Conservation (phyloP, 2,888 invertebrate genomes). For the Neoaliturus tenellus region DNA sequence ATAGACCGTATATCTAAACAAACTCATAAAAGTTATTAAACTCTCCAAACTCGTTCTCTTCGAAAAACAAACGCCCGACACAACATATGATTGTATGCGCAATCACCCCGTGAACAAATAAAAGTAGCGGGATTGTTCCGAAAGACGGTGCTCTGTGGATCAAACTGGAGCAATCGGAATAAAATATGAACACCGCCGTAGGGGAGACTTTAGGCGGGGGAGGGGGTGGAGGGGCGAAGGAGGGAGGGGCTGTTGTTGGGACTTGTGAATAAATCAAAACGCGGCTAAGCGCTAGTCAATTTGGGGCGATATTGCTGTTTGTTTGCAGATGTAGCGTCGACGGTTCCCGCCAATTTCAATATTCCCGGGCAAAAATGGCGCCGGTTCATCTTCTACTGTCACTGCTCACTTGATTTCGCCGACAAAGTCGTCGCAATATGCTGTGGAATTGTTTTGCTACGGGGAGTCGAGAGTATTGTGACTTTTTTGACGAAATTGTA, state of each 20-base stretch:
- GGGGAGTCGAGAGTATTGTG: neutral
- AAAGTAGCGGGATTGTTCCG: conserved; percentile 28
- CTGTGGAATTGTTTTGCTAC: neutral
- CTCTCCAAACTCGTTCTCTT: neutral
- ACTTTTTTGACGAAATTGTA: too few species aligned
- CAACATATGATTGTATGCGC: conserved; percentile 24
- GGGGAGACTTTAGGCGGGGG: neutral
- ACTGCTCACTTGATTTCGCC: neutral
- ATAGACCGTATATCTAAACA: too few species aligned
- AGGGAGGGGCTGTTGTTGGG: conserved; percentile 15
- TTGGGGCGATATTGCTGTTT: conserved; percentile 50
- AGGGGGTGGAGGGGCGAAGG: neutral
- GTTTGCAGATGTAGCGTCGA: conserved; percentile 46
- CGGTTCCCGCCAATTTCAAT: conserved; percentile 42
- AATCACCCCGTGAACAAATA: conserved; percentile 28
- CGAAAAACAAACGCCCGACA: neutral
- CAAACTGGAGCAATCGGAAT: conserved; percentile 47
- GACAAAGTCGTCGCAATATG: neutral
- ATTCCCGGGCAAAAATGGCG: conserved; percentile 49
- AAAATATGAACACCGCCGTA: conserved; percentile 43
- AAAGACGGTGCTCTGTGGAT: conserved; percentile 19
- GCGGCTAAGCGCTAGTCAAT: conserved; percentile 49
- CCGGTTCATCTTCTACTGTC: neutral
- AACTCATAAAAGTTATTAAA: neutral
- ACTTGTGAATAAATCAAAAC: conserved; percentile 48